These are phyloP conservation scores for Pagrus major DNA, from an alignment of 2,113 vertebrate species.

Conservation along the genomic window DNA sequence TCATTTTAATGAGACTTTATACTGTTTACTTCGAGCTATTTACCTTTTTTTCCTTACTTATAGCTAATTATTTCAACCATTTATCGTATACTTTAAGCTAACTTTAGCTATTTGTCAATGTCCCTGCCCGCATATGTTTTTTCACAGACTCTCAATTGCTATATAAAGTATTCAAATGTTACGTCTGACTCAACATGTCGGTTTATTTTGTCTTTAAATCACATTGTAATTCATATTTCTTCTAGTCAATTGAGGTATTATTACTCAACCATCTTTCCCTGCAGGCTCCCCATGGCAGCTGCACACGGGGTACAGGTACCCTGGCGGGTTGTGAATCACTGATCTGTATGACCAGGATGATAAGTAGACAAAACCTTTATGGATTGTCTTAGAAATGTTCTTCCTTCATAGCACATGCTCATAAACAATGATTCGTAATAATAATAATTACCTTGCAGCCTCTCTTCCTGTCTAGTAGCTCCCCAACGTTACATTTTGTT, in stretches of 20 bases:
- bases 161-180: too few species aligned
- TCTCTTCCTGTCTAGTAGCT: slow-evolving; percentile 50
- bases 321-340: neutral
- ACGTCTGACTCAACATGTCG: neutral
- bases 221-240: neutral
- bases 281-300: neutral
- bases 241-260: neutral
- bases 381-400: neutral
- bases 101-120: too few species aligned
- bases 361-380: neutral
- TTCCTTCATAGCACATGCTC: neutral
- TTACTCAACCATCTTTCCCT: neutral
- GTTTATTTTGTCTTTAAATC: neutral
- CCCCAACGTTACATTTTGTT: slow-evolving; percentile 54
- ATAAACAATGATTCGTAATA: slow-evolving; percentile 23
- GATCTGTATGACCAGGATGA: neutral
- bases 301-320: neutral
- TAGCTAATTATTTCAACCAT: too few species aligned
- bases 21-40: too few species aligned
- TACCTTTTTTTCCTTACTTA: too few species aligned
- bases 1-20: too few species aligned
- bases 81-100: too few species aligned
- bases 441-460: slow-evolving; percentile 43
- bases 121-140: too few species aligned
- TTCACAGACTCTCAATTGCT: too few species aligned